A percentile compares a stretch with the other conserved stretches of the same genome.
Conservation (phyloP, 2,888 invertebrate species). For the Sympetrum striolatum region DNA sequence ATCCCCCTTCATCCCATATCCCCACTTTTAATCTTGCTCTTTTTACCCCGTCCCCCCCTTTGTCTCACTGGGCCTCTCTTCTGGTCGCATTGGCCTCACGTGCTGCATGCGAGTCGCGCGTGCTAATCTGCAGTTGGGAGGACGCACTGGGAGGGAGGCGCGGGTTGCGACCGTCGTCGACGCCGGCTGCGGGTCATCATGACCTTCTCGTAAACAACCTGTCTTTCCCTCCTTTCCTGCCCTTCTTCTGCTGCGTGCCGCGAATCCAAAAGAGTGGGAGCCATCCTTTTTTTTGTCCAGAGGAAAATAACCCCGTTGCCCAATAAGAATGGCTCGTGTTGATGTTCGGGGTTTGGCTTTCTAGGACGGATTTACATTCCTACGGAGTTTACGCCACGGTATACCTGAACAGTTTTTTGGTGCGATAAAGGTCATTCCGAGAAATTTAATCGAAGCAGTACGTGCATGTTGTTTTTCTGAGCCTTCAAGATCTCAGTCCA, state of each 20-base stretch:
- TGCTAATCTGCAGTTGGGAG: not conserved
- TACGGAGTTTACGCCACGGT: too few species aligned
- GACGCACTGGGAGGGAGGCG: not conserved
- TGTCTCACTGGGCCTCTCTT: not conserved
- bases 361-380: not conserved
- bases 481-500: too few species aligned
- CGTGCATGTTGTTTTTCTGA: too few species aligned
- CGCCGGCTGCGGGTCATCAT: not conserved
- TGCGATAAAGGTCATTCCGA: too few species aligned
- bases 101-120: not conserved
- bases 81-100: not conserved
- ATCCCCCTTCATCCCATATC: not conserved
- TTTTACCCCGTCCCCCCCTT: not conserved
- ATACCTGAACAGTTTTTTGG: too few species aligned
- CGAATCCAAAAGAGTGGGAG: not conserved
- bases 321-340: not conserved
- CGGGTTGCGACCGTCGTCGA: not conserved
- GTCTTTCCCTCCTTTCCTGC: not conserved
- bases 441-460: too few species aligned
- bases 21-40: not conserved
- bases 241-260: not conserved
- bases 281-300: not conserved
- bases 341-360: not conserved
- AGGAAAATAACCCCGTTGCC: not conserved
- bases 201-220: not conserved